Conservation (phyloP, 2,888 invertebrate species). For the Scaptomyza polygonia region DNA sequence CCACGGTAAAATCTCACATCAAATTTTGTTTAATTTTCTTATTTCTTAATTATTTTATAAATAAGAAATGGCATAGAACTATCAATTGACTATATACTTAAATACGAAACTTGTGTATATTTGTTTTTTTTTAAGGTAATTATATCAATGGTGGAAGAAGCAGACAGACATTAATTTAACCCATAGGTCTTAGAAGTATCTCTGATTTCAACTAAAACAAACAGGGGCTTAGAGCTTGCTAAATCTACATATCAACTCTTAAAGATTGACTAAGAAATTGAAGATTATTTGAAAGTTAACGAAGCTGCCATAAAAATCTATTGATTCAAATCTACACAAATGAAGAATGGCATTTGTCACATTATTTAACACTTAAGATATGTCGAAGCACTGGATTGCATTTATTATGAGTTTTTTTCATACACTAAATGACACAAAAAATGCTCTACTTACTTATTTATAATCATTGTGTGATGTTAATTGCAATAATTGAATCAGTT, state of each 20-base stretch:
- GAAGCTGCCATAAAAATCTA: slow-evolving; percentile 2
- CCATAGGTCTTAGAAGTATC: neutral
- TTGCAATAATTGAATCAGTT: slow-evolving; percentile 1
- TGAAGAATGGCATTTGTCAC: neutral
- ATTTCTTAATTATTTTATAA: slow-evolving; percentile 21
- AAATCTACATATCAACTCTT: slow-evolving; percentile 4
- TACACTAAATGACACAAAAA: slow-evolving; percentile 1
- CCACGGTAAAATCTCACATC: slow-evolving; percentile 30
- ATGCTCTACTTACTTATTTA: slow-evolving; percentile 25
- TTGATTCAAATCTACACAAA: neutral
- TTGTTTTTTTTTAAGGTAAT: neutral
- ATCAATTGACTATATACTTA: slow-evolving; percentile 12
- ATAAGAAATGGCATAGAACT: slow-evolving; percentile 6
- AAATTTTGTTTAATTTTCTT: slow-evolving; percentile 21
- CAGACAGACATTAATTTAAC: slow-evolving; percentile 4
- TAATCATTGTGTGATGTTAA: slow-evolving; percentile 1
- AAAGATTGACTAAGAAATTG: slow-evolving; percentile 8
- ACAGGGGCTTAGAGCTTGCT: neutral
- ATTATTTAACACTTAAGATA: slow-evolving; percentile 24
- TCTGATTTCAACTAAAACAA: slow-evolving; percentile 1
- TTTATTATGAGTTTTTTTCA: neutral
- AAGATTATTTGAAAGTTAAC: neutral
- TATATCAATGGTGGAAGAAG: neutral
- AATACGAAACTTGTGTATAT: neutral
- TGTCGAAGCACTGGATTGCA: slow-evolving; percentile 24